Evolutionary conservation across 1,140 invertebrate genomes (phyloP), one percentile per base, ranked within the genome.

Genomic region (Dendrolimus punctatus): DNA sequence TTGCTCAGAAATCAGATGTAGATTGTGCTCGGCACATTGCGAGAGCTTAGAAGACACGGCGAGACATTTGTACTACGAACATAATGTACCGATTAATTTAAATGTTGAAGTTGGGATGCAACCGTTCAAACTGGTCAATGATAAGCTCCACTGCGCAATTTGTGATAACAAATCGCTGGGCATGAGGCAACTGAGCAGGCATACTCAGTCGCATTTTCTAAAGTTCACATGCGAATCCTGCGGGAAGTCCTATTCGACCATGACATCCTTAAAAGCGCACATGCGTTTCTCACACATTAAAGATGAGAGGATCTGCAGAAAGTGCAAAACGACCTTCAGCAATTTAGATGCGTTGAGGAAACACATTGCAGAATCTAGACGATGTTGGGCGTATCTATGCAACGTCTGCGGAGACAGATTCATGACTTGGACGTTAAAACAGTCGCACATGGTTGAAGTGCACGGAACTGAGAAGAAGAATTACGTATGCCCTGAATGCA

Each of bases 161-260:
- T 76, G 73, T 42, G 41, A 50, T 10, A 39, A 39, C 5, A 69
- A 68, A 45, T 51, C 53, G 3, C 37, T 60, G 5, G 55, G 58
- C 8, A 38, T 76, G 8, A 41, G 66, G 4, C 62, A 66, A 37
- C 46, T 76, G 4, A 68, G 63, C 46, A 53, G 66, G 38, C 73
- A 76, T 49, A 76, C 73, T 0, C 58, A 66, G 39, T 53, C 57
- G 0, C 71, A 76, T 51, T 73, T 68, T 42, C 51, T 61, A 5
- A 68, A 67, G 10, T 69, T 56, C n/a, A 71, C 69, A 0, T 76
- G 73, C 46, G 71, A 73, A 39, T 53, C 62, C 0, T 76, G 73
- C 50, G 73, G 73, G 4, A 73, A 71, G 46, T 65, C 63, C 6
- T 76, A 71, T 40, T 56, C 61, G 0, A 69, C 65, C 0, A 60